Evolutionary conservation across 2,113 vertebrate genomes (phyloP).

Genomic region (Ifrita kowaldi): DNA sequence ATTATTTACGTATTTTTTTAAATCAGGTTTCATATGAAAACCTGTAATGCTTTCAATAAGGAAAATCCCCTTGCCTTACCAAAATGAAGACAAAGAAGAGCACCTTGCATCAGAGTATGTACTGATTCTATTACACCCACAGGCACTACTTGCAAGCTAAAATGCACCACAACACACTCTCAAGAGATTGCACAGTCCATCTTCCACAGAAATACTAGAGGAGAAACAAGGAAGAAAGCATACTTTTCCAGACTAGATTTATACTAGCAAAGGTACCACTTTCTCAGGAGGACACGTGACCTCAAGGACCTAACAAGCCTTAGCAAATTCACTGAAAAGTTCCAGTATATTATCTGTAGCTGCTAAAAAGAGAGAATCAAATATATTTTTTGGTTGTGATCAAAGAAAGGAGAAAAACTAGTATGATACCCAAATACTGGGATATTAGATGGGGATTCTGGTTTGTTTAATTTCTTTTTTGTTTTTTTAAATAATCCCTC

Average conservation of each 20-base stretch:
- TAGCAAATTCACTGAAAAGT: neutral
- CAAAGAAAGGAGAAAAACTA: neutral
- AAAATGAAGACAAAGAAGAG: neutral
- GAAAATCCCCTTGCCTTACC: neutral
- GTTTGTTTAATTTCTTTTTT: neutral
- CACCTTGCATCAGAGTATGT: neutral
- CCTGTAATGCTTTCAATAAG: neutral
- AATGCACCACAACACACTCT: neutral
- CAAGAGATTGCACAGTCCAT: rapidly evolving
- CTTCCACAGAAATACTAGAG: neutral
- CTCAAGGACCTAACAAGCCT: neutral
- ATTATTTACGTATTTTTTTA: neutral
- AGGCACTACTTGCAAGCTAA: neutral
- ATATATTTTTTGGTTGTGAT: neutral
- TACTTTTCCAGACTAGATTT: neutral
- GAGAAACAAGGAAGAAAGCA: neutral
- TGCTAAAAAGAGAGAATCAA: neutral
- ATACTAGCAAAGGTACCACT: neutral
- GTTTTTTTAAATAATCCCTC: neutral
- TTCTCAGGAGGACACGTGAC: neutral
- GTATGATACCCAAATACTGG: neutral
- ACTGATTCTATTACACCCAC: neutral
- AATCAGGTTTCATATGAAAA: neutral
- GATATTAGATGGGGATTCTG: neutral
- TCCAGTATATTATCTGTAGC: neutral